These are phyloP conservation scores for Polyploca ridens DNA, from an alignment of 2,888 invertebrate genomes.

Conservation along the genomic window DNA sequence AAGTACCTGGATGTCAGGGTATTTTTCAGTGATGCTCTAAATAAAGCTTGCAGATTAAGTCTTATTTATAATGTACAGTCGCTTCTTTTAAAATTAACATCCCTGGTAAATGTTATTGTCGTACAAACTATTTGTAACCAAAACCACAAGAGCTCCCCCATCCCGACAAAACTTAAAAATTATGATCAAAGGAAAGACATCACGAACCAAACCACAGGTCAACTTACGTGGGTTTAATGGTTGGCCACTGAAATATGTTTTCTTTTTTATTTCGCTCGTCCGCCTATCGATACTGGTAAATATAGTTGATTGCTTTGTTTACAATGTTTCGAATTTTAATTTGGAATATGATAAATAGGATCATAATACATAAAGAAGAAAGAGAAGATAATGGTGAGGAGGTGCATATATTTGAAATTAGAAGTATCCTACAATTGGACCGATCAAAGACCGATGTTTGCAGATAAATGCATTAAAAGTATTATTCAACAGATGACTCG, in stretches of 20 bases:
- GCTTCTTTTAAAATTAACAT: constrained; percentile 17
- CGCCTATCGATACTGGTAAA: constrained; percentile 29
- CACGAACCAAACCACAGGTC: constrained; percentile 30
- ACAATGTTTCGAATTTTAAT: constrained; percentile 18
- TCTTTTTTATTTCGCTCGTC: constrained; percentile 22
- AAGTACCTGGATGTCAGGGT: too few relatives aligned
- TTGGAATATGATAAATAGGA: neutral
- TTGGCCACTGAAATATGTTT: constrained; percentile 34
- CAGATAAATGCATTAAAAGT: too few relatives aligned
- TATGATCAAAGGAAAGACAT: constrained; percentile 19
- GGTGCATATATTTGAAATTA: too few relatives aligned
- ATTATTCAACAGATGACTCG: too few relatives aligned
- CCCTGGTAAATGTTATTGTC: constrained; percentile 51
- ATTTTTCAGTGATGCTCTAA: too few relatives aligned
- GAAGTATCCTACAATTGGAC: too few relatives aligned
- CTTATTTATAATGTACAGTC: neutral
- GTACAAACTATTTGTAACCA: constrained; percentile 43
- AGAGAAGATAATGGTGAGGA: too few relatives aligned
- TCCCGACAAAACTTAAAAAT: constrained; percentile 25
- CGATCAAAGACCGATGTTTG: too few relatives aligned
- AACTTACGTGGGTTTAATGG: constrained; percentile 27
- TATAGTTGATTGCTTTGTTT: constrained; percentile 43
- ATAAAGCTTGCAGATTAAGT: neutral
- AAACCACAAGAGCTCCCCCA: constrained; percentile 32
- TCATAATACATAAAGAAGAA: too few relatives aligned